These are phyloP conservation scores for Tanypteryx hageni DNA, from an alignment of 2,888 invertebrate species.

Conservation along the genomic window DNA sequence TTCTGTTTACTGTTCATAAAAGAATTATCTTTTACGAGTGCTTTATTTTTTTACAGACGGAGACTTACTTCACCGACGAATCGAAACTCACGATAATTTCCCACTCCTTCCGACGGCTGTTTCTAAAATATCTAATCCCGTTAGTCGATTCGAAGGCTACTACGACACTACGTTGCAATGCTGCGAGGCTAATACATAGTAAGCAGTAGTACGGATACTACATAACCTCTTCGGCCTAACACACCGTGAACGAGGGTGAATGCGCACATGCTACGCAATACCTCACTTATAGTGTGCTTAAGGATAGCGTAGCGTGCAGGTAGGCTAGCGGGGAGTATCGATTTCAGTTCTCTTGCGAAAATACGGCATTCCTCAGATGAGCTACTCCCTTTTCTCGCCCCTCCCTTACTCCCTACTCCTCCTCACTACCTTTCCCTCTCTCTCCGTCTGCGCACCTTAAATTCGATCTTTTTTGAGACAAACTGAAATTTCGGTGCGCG, in stretches of 20 bases:
- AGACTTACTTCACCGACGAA: no score
- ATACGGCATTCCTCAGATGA: conserved; percentile 35
- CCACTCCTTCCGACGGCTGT: background rate
- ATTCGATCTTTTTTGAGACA: conserved; percentile 20
- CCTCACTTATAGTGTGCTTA: background rate
- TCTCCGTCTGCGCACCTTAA: conserved; percentile 24
- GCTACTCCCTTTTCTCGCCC: conserved; percentile 26
- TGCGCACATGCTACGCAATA: background rate
- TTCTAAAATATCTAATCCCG: background rate
- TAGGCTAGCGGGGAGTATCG: conserved; percentile 29
- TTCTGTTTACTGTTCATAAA: background rate
- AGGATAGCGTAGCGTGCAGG: conserved; percentile 28
- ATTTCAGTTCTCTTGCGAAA: conserved; percentile 29
- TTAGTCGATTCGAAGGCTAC: background rate
- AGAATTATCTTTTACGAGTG: no score
- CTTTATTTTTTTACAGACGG: no score
- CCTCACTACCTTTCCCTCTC: conserved; percentile 12
- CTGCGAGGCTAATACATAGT: background rate
- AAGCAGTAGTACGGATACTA: background rate
- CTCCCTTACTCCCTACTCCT: conserved; percentile 4
- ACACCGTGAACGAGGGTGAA: background rate
- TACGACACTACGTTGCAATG: background rate
- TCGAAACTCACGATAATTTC: background rate
- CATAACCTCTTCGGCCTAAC: background rate
- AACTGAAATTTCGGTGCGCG: conserved; percentile 18